Evolutionary conservation across 2,888 invertebrate species (phyloP), one percentile per base, ranked within the genome.

Genomic region (Synergus itoensis): DNA sequence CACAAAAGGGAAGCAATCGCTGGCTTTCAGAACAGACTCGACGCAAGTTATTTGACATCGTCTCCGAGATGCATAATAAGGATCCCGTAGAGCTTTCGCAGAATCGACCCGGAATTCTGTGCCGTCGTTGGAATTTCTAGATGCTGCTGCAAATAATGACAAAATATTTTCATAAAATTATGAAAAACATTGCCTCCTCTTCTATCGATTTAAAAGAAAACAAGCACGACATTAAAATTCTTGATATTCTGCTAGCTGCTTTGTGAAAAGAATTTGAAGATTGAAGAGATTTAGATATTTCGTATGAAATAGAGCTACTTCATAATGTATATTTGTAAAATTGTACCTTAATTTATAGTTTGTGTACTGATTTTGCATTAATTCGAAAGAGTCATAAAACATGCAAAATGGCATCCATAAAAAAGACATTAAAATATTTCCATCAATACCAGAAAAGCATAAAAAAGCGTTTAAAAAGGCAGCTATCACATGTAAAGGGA

Each of bases 1-100:
- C 67, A 43, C 67, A 14, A 65, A 41, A 41, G 65, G 43, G 18
- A 65, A 65, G 65, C 65, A 65, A 65, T 65, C 65, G 65, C 36
- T 65, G 65, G 65, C 65, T 65, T 65, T 65, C 65, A 18, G 41
- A 41, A 40, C n/a, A 65, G 65, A 65, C 43, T 65, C 43, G 41
- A 65, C n/a, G 65, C 41, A 40, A 65, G 65, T 65, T 65, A 65
- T 65, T 65, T 65, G 43, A 43, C 43, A 41, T 12, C 21, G 67
- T 21, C 21, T 45, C 45, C 5, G 43, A 67, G 67, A 67, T 45
- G 67, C 45, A 67, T 67, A 67, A 67, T 67, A 67, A 43, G 62
- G 14, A 28, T 62, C 18, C 16, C 45, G 28, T 28, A 28, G 62
- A 21, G 63, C 36, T 63, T 16, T n/a, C 45, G 45, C 43, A 21